phyloP scores from a whole-genome alignment of 2,797 vertebrate species.

The Enteromius unitaeniatus region DNA sequence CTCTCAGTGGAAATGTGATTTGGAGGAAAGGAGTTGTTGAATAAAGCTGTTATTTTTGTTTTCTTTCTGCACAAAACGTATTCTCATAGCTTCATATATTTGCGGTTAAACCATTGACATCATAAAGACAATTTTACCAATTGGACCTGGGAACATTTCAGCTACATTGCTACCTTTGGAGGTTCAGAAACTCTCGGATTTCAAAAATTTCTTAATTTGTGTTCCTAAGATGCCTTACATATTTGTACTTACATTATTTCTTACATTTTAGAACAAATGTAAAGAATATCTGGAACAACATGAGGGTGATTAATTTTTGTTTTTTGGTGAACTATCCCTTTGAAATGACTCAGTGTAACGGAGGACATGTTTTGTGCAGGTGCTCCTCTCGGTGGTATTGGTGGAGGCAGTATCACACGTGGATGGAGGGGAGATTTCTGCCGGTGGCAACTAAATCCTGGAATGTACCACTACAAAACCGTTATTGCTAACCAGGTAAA shows the following conservation, averaged over 20 bases:
- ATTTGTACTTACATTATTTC: too few species aligned
- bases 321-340: not conserved
- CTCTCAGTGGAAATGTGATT: not conserved
- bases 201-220: not conserved
- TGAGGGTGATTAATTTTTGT: not conserved
- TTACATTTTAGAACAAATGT: not conserved
- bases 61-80: not conserved
- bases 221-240: not conserved
- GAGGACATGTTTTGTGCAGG: conserved; percentile 73
- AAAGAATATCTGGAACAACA: not conserved
- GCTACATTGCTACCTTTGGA: not conserved
- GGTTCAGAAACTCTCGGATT: not conserved
- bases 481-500: conserved; percentile 90
- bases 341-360: not conserved
- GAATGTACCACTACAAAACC: conserved; percentile 91
- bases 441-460: conserved; percentile 95
- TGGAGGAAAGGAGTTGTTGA: not conserved
- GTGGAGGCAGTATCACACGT: conserved; percentile 93
- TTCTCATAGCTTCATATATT: not conserved
- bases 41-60: not conserved
- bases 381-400: conserved; percentile 92
- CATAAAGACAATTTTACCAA: not conserved
- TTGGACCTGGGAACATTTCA: not conserved
- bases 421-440: conserved; percentile 97
- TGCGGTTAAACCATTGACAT: not conserved